Conservation (phyloP, 2,797 vertebrate genomes). For the Halcyon badia region DNA sequence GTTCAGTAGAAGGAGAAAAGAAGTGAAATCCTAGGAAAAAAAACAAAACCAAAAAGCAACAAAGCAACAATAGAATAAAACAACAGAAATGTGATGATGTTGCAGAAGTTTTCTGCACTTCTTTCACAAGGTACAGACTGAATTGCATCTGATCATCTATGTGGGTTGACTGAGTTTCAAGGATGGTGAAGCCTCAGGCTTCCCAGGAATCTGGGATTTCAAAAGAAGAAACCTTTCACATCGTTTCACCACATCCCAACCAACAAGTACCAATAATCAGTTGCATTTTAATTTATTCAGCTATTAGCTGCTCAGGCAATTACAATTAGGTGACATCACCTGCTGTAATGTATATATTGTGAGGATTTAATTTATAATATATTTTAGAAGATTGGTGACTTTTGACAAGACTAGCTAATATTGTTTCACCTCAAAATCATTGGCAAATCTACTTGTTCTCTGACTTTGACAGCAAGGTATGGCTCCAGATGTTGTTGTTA, state of each 20-base stretch:
- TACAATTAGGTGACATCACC: neutral
- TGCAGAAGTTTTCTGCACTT: accelerated
- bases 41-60: neutral
- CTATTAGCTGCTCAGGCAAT: neutral
- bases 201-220: neutral
- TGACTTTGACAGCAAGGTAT: neutral
- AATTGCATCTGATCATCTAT: neutral
- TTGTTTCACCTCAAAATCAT: neutral
- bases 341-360: neutral
- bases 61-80: neutral
- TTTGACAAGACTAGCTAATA: neutral
- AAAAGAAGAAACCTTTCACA: neutral
- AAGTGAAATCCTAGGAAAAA: neutral
- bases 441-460: neutral
- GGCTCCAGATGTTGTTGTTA: neutral
- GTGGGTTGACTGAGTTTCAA: neutral
- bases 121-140: neutral
- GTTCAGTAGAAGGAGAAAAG: neutral
- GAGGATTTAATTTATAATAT: neutral
- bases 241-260: neutral
- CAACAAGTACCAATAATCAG: neutral
- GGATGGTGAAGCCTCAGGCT: neutral
- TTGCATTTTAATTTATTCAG: neutral
- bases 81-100: neutral
- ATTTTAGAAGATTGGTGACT: neutral